Percentiles rank a stretch among this genome's conserved stretches.
Conservation (phyloP, 2,797 vertebrate species). For the Betta splendens region DNA sequence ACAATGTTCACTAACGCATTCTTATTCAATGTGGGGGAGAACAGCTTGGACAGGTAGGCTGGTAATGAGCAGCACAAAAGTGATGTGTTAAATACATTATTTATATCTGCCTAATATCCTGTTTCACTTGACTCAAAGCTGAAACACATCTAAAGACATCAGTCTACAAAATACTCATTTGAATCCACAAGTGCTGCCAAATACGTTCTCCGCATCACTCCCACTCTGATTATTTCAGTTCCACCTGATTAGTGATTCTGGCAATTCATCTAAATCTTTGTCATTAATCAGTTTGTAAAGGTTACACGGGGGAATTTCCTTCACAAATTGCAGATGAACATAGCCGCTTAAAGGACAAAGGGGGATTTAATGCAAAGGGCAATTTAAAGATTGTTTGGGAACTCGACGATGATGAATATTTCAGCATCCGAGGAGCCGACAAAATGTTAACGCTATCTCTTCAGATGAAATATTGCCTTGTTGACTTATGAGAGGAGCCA, state of each 20-base stretch:
- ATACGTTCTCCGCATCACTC: constrained; percentile 34
- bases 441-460: constrained; percentile 72
- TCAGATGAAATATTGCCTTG: constrained; percentile 69
- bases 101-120: constrained; percentile 12
- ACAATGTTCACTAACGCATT: constrained; percentile 67
- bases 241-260: constrained; percentile 68
- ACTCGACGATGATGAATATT: constrained; percentile 72
- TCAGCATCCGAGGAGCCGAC: constrained; percentile 53
- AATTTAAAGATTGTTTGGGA: constrained; percentile 73
- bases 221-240: constrained; percentile 57
- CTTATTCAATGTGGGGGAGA: constrained; percentile 53
- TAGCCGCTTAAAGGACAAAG: constrained; percentile 71
- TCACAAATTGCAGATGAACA: constrained; percentile 69
- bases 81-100: constrained; percentile 19
- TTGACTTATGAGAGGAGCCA: constrained; percentile 65
- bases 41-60: constrained; percentile 40
- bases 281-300: constrained; percentile 74
- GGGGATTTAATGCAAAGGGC: constrained; percentile 64
- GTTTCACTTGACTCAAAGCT: constrained; percentile 9
- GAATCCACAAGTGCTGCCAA: constrained; percentile 28
- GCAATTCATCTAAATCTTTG: constrained; percentile 66
- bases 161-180: constrained; percentile 19
- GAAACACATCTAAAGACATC: constrained; percentile 30
- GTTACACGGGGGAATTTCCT: constrained; percentile 62
- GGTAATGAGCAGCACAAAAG: constrained; percentile 41